Conservation (phyloP, 2,888 invertebrate species). For the Agriopis aurantiaria region DNA sequence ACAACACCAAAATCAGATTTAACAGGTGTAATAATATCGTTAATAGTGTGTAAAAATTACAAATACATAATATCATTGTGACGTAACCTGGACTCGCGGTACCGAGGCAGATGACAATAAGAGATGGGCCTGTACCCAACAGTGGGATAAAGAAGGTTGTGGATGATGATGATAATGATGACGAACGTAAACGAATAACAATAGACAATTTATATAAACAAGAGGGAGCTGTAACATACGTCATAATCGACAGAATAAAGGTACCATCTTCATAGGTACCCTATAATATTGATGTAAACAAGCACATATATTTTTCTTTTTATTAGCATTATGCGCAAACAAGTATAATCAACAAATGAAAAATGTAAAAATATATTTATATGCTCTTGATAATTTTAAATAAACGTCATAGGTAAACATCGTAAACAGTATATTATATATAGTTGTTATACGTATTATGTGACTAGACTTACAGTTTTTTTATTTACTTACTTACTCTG, state of each 20-base stretch:
- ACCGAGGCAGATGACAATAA: too few relatives aligned
- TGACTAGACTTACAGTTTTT: too few relatives aligned
- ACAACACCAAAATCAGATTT: constrained; percentile 44
- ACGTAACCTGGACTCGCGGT: too few relatives aligned
- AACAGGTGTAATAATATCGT: not conserved
- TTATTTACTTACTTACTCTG: too few relatives aligned
- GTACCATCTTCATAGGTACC: not conserved
- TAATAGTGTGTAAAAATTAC: constrained; percentile 29
- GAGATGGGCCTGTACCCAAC: too few relatives aligned
- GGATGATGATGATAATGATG: too few relatives aligned
- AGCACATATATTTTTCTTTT: not conserved
- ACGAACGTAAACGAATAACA: constrained; percentile 1
- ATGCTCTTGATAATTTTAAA: too few relatives aligned
- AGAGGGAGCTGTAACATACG: not conserved
- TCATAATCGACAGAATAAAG: not conserved
- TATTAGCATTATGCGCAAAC: not conserved
- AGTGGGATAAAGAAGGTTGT: too few relatives aligned
- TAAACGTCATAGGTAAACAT: too few relatives aligned
- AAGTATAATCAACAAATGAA: too few relatives aligned
- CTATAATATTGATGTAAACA: not conserved
- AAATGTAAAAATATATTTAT: not conserved
- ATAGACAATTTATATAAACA: constrained; percentile 1
- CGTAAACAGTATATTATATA: too few relatives aligned
- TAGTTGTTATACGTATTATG: too few relatives aligned
- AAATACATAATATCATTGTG: not conserved